phyloP scores from a whole-genome alignment of 2,888 invertebrate genomes.

The Thera obeliscata region DNA sequence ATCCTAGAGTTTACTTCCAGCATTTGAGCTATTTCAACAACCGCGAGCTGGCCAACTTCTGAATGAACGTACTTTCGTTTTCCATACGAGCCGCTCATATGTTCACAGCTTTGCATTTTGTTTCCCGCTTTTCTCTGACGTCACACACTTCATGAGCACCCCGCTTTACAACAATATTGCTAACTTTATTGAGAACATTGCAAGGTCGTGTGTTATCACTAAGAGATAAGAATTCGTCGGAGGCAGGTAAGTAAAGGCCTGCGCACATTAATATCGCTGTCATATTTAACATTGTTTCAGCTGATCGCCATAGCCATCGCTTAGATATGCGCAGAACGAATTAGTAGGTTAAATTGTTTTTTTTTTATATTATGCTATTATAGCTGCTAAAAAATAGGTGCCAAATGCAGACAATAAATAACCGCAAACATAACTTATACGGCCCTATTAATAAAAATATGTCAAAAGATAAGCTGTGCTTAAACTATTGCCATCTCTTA shows the following conservation, averaged over 20 bases:
- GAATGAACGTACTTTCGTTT: slow-evolving; percentile 84
- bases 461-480: no score
- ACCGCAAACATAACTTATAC: no score
- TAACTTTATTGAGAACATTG: slow-evolving; percentile 28
- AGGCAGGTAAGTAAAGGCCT: neutral
- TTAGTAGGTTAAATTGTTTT: no score
- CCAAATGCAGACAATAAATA: no score
- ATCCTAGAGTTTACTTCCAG: slow-evolving; percentile 43
- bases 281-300: no score
- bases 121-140: slow-evolving; percentile 80
- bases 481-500: no score
- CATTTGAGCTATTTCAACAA: slow-evolving; percentile 53
- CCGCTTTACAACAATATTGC: slow-evolving; percentile 48
- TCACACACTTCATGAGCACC: slow-evolving; percentile 66
- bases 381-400: no score
- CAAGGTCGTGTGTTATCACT: slow-evolving; percentile 21
- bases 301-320: no score
- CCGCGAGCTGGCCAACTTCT: slow-evolving; percentile 75
- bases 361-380: no score
- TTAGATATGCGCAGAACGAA: no score
- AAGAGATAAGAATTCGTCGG: neutral
- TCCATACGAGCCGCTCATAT: slow-evolving; percentile 81
- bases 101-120: slow-evolving; percentile 78
- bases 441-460: no score
- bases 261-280: no score